Base-by-base conservation (phyloP, 1,140 invertebrate genomes). In the Liolophura sinensis region DNA sequence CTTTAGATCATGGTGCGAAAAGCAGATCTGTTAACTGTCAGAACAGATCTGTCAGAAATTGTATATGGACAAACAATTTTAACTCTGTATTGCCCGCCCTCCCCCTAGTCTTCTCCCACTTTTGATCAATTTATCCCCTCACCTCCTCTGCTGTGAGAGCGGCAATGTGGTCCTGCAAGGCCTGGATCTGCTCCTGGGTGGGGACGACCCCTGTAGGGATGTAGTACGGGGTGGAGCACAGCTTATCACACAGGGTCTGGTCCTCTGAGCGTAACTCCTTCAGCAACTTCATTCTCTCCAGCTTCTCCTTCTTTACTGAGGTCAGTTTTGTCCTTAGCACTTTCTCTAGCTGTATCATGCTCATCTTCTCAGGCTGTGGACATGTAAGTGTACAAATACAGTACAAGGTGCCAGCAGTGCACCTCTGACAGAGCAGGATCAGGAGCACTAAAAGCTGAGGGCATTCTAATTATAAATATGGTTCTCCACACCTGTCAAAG, bases 211-310 rank as follows among this genome's bases (percentile, higher is more conserved):
- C 77, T 24, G 72, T 70, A 1, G 80, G 77, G 24, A 82, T 71
- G 61, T 82, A 82, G 55, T 76, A 81, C 0, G 80, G 79, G 22
- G 78, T 81, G 15, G 58, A 67, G 65, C 72, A 74, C 65, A 82
- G 66, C 1, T 70, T 31, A 22, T 78, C 75, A 73, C 80, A 81
- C 27, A 82, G 65, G 18, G 71, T 20, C 59, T 80, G 75, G 56
- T 82, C 80, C 50, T 72, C 55, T 1, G 70, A 69, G n/a, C 73
- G 70, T 14, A 82, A 66, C 12, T 64, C 59, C 18, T 74, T 73
- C 15, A 78, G 64, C 20, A 60, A 64, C 24, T 69, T 62, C 52
- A 81, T 18, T 50, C 79, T 64, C 12, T 75, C 73, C 24, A 67
- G 64, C 52, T 79, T 81, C 63, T 78, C 77, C 49, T 69, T 68